A percentile compares a stretch with the other conserved stretches of the same genome.
Evolutionary conservation across 92 coral and sea anemone species (phyloP).

Genomic region (Epizoanthus ramosus): DNA sequence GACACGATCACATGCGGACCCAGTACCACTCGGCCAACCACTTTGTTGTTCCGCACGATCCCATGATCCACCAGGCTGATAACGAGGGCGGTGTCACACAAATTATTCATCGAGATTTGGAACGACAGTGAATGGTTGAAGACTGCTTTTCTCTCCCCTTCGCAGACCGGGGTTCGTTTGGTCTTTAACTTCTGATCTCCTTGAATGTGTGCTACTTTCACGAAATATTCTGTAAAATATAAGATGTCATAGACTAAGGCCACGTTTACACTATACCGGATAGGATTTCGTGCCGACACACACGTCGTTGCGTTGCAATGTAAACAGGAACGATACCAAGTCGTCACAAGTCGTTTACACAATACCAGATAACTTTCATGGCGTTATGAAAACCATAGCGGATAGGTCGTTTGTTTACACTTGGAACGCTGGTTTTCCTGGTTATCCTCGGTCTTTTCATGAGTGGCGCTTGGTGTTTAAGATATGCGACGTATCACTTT

Average conservation of each 20-base stretch:
- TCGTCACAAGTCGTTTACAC: too few relatives aligned
- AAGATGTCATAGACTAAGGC: background rate
- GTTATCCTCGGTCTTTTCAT: too few relatives aligned
- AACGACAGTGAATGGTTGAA: constrained; percentile 59
- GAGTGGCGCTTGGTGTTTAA: too few relatives aligned
- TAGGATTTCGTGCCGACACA: too few relatives aligned
- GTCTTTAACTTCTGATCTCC: constrained; percentile 64
- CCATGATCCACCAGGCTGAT: constrained; percentile 67
- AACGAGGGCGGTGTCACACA: constrained; percentile 73
- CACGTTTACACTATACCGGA: too few relatives aligned
- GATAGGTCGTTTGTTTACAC: too few relatives aligned
- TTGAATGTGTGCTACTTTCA: constrained; percentile 65
- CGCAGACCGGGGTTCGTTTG: constrained; percentile 56
- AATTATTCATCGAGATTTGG: constrained; percentile 46
- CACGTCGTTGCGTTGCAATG: too few relatives aligned
- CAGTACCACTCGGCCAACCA: constrained; percentile 73
- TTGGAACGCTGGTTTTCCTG: too few relatives aligned
- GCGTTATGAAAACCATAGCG: too few relatives aligned
- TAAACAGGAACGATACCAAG: too few relatives aligned
- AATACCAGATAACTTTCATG: too few relatives aligned
- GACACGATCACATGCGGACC: constrained; percentile 66
- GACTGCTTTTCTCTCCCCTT: constrained; percentile 61
- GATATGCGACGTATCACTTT: too few relatives aligned
- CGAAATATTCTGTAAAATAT: constrained; percentile 62
- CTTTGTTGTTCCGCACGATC: constrained; percentile 58